Percentiles rank a stretch among this genome's conserved stretches.
These are phyloP conservation scores for Sebastes matsubarae DNA, from an alignment of 2,797 vertebrate species.

Conservation along the genomic window DNA sequence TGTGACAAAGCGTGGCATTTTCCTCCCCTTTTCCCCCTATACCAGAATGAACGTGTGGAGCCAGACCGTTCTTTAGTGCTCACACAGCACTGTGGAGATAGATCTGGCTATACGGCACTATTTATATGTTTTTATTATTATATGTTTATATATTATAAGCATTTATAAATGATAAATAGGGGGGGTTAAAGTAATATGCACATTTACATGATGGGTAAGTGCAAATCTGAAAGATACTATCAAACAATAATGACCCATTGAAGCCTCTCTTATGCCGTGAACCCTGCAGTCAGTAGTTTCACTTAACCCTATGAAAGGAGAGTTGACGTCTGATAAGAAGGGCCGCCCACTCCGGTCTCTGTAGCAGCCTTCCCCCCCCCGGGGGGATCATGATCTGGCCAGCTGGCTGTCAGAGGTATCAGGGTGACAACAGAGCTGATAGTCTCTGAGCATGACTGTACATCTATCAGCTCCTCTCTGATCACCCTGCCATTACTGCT, in stretches of 20 bases:
- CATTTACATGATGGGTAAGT: background rate
- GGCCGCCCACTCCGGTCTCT: background rate
- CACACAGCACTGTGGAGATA: too few relatives aligned
- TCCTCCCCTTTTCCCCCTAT: too few relatives aligned
- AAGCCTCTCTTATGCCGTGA: background rate
- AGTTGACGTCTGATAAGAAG: constrained; percentile 26
- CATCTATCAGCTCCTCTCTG: constrained; percentile 37
- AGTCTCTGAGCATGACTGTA: constrained; percentile 46
- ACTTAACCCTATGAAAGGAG: background rate
- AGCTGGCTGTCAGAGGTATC: constrained; percentile 43
- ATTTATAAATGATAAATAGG: background rate
- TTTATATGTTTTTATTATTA: too few relatives aligned
- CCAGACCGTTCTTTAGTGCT: too few relatives aligned
- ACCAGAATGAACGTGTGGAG: too few relatives aligned
- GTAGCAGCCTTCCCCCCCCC: background rate
- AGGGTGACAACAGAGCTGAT: constrained; percentile 53
- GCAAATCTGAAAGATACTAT: background rate
- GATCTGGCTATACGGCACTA: too few relatives aligned
- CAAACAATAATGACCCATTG: background rate
- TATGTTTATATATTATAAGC: too few relatives aligned
- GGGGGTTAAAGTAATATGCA: background rate
- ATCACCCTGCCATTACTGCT: constrained; percentile 32
- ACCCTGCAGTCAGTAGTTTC: background rate
- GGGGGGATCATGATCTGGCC: constrained; percentile 1
- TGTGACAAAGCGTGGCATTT: too few relatives aligned